Base-by-base conservation (phyloP, 2,113 vertebrate species). In the Pangasianodon hypophthalmus region DNA sequence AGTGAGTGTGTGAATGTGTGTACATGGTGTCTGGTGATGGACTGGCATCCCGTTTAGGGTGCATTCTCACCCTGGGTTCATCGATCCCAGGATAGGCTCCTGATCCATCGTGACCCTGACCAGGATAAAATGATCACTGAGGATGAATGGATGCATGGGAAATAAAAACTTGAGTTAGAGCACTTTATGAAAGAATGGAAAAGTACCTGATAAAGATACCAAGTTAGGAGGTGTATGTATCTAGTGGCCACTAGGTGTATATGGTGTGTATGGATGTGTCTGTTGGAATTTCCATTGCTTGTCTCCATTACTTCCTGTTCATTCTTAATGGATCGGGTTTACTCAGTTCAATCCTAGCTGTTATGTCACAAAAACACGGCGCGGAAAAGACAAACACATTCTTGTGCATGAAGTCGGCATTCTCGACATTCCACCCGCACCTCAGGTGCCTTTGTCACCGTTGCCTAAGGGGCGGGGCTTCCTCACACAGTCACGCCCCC, bases 391-490 rank as follows among this genome's bases (percentile, higher is more conserved):
- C 10, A 52, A 81, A 81, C 50, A 81, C 50, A 11, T 83, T 84
- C 56, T 46, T 46, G 10, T 26, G 8, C 21, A 10, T 11, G 8
- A 83, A 64, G 19, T 46, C 21, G 14, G 54, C 67, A 77, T 87
- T 79, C 52, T 79, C 32, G 1, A 79, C 86, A 87, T 77, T 90
- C 93, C 67, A 60, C 80, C 62, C 41, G 82, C 73, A 85, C 67
- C 37, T 87, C 86, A 77, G 86, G 86, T 87, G 73, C 54, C 13
- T 62, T 48, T 21, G 8, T 21, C 69, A n/a, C 26, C 37, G 52
- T 58, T 9, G 44, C 16, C 71, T 41, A 10, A 6, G 32, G 91
- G 93, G 92, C 67, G 95, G 91, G 83, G 92, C 69, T 79, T 56
- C 3, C 32, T 1, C 29, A 77, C 13, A 3, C 0, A 11, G 69